Conservation (phyloP, 2,888 invertebrate genomes). For the Spodoptera picta region DNA sequence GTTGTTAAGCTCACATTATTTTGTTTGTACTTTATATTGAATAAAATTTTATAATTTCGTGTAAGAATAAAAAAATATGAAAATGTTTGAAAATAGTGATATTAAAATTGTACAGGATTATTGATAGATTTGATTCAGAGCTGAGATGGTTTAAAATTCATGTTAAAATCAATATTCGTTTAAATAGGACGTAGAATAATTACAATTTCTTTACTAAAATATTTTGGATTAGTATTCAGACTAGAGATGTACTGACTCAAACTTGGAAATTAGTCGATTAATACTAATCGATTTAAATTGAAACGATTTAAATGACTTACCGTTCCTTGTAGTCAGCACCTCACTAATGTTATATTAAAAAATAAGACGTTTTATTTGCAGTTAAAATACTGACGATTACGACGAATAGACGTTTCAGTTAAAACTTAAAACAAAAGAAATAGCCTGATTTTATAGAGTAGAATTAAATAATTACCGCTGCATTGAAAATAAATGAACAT, state of each 20-base stretch:
- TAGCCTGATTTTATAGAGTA: no score
- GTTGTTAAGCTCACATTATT: slow-evolving; percentile 46
- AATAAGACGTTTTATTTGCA: no score
- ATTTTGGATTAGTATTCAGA: slow-evolving; percentile 26
- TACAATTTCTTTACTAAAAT: slow-evolving; percentile 8
- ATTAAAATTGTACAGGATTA: slow-evolving; percentile 1
- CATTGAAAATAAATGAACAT: no score
- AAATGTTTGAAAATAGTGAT: background rate
- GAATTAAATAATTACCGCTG: no score
- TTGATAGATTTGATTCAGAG: background rate
- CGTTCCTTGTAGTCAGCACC: slow-evolving; percentile 27
- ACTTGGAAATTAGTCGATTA: slow-evolving; percentile 15
- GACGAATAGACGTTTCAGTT: no score
- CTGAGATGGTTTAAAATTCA: slow-evolving; percentile 17
- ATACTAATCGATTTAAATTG: background rate
- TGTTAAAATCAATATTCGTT: slow-evolving; percentile 3
- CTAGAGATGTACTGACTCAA: slow-evolving; percentile 45
- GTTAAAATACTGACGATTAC: no score
- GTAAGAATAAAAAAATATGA: slow-evolving; percentile 9
- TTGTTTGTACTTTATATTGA: slow-evolving; percentile 46
- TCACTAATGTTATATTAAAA: slow-evolving; percentile 22
- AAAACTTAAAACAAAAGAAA: no score
- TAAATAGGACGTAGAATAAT: background rate
- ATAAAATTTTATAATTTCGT: slow-evolving; percentile 1
- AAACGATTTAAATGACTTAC: slow-evolving; percentile 25